phyloP scores from a whole-genome alignment of 2,113 vertebrate genomes.

The Oncorhynchus clarkii region DNA sequence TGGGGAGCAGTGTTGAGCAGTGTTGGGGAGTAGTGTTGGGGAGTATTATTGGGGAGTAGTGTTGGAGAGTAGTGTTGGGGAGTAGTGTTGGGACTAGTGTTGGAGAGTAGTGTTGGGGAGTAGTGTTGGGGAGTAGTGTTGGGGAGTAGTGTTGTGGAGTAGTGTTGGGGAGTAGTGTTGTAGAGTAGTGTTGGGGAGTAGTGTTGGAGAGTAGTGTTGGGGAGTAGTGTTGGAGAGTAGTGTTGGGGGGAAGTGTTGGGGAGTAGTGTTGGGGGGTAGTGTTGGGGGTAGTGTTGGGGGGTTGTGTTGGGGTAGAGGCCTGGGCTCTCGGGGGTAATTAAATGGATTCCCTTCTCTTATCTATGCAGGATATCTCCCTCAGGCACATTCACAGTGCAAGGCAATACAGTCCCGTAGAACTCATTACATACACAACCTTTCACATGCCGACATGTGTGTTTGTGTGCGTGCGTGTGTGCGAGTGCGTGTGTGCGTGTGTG shows the following conservation, averaged over 20 bases:
- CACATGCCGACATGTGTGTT: neutral
- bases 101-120: neutral
- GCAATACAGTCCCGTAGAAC: constrained; percentile 41
- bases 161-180: no score
- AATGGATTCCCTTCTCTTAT: constrained; percentile 49
- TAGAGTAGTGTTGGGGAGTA: no score
- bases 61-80: constrained; percentile 1
- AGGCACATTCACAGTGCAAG: neutral
- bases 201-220: no score
- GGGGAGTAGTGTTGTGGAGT: no score
- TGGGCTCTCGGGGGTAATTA: constrained; percentile 64
- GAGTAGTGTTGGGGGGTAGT: no score
- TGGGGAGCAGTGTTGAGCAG: no score
- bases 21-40: no score
- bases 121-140: no score
- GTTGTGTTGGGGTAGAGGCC: constrained; percentile 12
- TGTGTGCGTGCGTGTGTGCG: constrained; percentile 3
- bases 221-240: no score
- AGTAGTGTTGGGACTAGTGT: neutral
- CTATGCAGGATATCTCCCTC: constrained; percentile 21
- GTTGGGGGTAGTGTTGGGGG: no score
- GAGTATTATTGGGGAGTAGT: fast-evolving
- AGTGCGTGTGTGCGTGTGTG: neutral
- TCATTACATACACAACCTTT: constrained; percentile 14
- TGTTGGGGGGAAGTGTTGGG: no score